These are phyloP conservation scores for Molanna angustata DNA, from an alignment of 2,888 invertebrate genomes.

Conservation along the genomic window DNA sequence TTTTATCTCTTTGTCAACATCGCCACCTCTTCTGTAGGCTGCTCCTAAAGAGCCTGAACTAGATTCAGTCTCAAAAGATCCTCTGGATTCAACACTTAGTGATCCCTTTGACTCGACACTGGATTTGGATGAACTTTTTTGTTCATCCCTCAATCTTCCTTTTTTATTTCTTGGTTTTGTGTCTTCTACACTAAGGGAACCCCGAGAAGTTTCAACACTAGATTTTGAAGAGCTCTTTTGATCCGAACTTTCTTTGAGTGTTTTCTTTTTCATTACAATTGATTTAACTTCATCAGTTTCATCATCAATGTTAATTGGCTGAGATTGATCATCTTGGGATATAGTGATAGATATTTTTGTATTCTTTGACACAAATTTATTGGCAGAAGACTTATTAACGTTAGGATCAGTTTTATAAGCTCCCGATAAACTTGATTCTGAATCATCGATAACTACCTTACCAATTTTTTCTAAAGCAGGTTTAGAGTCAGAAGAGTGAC, in stretches of 20 bases:
- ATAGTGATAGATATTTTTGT: conserved; percentile 55
- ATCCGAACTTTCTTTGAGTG: conserved; percentile 46
- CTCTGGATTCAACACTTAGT: conserved; percentile 66
- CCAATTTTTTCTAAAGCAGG: conserved; percentile 47
- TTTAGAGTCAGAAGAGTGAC: conserved; percentile 43
- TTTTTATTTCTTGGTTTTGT: conserved; percentile 48
- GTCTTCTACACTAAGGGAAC: conserved; percentile 53
- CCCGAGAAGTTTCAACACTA: conserved; percentile 56
- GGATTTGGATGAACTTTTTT: conserved; percentile 59
- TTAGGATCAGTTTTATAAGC: conserved; percentile 51
- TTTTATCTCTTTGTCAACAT: conserved; percentile 63
- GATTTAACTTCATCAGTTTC: conserved; percentile 43
- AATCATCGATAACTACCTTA: conserved; percentile 53
- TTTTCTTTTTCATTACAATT: conserved; percentile 48
- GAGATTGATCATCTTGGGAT: conserved; percentile 55
- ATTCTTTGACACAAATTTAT: conserved; percentile 51
- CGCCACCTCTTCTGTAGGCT: conserved; percentile 60
- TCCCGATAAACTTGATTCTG: conserved; percentile 60
- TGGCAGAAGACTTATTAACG: conserved; percentile 44
- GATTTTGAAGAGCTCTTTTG: conserved; percentile 59
- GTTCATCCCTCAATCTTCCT: conserved; percentile 47
- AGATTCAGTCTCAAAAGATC: conserved; percentile 71
- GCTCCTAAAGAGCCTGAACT: conserved; percentile 73
- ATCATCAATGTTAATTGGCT: conserved; percentile 53
- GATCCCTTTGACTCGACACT: conserved; percentile 64